These are phyloP conservation scores for Ptychochromis oligacanthus DNA, from an alignment of 2,113 vertebrate genomes.

Conservation along the genomic window DNA sequence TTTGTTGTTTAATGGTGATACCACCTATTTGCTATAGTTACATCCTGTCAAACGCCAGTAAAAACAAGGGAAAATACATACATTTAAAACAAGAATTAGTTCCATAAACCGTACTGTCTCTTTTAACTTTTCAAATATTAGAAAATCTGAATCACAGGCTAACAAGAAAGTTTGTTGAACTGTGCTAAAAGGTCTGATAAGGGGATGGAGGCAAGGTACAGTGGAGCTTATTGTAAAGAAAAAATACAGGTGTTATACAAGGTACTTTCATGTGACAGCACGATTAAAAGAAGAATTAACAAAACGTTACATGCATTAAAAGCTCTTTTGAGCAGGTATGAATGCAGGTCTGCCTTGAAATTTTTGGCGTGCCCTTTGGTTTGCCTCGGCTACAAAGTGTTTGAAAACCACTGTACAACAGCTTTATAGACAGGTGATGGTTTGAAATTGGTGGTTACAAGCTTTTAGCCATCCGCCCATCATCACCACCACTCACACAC, in stretches of 20 bases:
- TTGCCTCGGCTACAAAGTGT: neutral
- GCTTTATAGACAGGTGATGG: neutral
- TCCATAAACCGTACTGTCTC: neutral
- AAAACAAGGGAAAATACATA: neutral
- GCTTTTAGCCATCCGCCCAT: neutral
- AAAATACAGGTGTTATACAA: neutral
- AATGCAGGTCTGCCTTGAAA: neutral
- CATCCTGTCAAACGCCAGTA: neutral
- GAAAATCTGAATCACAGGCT: neutral
- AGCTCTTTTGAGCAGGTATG: neutral
- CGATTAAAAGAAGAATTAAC: neutral
- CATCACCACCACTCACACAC: neutral
- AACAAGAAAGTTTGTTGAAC: neutral
- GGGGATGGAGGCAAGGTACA: neutral
- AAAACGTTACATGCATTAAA: neutral
- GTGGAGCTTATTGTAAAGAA: neutral
- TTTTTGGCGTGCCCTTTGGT: neutral
- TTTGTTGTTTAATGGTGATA: too few relatives aligned
- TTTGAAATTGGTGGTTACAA: constrained; percentile 3
- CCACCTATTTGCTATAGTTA: neutral
- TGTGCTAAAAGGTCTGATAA: too few relatives aligned
- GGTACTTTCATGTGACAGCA: neutral
- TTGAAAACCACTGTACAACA: neutral
- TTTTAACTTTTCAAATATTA: neutral
- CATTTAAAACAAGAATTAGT: neutral